A percentile compares a stretch with the other conserved stretches of the same genome.
Conservation (phyloP, 2,113 vertebrate genomes). For the Leucopsar rothschildi region DNA sequence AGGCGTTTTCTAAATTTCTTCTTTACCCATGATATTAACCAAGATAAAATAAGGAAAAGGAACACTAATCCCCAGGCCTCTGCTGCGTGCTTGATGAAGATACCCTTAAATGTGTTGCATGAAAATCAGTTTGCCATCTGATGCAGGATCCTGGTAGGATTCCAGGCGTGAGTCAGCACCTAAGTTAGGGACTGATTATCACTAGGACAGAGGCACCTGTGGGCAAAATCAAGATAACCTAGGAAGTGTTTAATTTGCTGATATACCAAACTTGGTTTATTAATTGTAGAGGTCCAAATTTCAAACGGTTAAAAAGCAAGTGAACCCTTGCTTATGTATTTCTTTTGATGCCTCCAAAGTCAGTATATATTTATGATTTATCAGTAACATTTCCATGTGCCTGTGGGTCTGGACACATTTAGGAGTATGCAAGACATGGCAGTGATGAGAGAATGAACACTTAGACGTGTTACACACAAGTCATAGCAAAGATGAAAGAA, state of each 20-base stretch:
- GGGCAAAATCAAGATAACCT: background rate
- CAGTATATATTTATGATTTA: background rate
- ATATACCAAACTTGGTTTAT: background rate
- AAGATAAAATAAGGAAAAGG: background rate
- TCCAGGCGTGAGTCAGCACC: background rate
- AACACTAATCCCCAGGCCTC: background rate
- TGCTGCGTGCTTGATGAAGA: background rate
- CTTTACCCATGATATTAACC: background rate
- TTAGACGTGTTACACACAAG: background rate
- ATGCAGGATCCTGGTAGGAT: background rate
- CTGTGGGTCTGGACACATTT: background rate
- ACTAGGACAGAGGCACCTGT: background rate
- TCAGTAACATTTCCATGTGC: background rate
- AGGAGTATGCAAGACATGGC: background rate
- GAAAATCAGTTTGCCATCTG: background rate
- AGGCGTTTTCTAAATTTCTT: background rate
- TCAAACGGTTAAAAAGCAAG: background rate
- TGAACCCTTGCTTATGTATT: rapidly evolving
- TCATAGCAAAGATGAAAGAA: background rate
- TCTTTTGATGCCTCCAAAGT: background rate
- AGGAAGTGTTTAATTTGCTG: background rate
- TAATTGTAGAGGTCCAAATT: background rate
- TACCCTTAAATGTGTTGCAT: background rate
- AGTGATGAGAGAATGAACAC: background rate
- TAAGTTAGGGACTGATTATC: background rate